These are phyloP conservation scores for Griposia aprilina DNA, from an alignment of 2,888 invertebrate species.

Conservation along the genomic window DNA sequence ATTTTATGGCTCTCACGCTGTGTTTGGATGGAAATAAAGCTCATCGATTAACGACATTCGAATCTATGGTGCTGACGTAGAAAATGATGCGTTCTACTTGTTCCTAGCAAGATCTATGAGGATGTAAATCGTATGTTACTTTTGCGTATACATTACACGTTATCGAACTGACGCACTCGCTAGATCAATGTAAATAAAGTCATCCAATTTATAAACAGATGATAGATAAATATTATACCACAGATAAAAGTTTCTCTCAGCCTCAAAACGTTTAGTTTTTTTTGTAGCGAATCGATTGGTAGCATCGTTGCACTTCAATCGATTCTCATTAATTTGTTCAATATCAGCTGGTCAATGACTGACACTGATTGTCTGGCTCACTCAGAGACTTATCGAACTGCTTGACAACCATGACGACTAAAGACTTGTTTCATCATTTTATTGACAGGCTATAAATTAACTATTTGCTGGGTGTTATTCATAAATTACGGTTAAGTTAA, in stretches of 20 bases:
- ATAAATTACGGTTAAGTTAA: not conserved
- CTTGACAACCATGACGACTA: constrained; percentile 59
- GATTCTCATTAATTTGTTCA: constrained; percentile 60
- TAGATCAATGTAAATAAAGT: constrained; percentile 46
- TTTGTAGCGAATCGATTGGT: constrained; percentile 55
- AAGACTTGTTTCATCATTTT: constrained; percentile 65
- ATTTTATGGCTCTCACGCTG: constrained; percentile 30
- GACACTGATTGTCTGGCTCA: constrained; percentile 60
- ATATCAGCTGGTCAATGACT: constrained; percentile 63
- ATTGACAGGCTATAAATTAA: constrained; percentile 33
- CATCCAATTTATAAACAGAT: constrained; percentile 38
- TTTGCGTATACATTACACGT: constrained; percentile 32
- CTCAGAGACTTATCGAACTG: constrained; percentile 54
- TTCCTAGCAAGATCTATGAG: constrained; percentile 16
- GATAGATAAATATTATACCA: constrained; percentile 22
- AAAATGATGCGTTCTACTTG: not conserved
- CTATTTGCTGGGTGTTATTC: constrained; percentile 38
- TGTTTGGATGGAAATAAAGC: constrained; percentile 11
- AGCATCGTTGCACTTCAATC: constrained; percentile 60
- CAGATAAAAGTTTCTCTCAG: constrained; percentile 27
- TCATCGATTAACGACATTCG: constrained; percentile 46
- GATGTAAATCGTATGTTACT: constrained; percentile 24
- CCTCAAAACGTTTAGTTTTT: constrained; percentile 33
- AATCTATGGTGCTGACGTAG: constrained; percentile 6
- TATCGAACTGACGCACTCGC: constrained; percentile 35